Percentiles rank a stretch among this genome's conserved stretches.
Conservation (phyloP, 2,888 invertebrate species). For the Argyresthia goedartella region DNA sequence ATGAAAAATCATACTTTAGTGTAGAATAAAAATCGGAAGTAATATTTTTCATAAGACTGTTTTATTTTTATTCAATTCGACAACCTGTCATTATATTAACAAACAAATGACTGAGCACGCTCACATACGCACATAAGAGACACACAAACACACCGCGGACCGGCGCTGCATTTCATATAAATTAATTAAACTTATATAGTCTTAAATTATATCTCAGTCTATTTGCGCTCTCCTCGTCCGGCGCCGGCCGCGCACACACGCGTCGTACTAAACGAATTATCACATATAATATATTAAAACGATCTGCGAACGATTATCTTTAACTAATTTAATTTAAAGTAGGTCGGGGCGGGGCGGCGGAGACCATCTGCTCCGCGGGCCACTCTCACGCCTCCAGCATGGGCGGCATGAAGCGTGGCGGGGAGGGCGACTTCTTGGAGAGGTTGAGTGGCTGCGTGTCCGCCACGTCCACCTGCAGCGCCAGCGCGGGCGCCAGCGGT, state of each 20-base stretch:
- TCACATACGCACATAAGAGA: conserved; percentile 74
- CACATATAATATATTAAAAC: conserved; percentile 79
- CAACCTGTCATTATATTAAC: conserved; percentile 83
- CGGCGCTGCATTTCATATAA: conserved; percentile 75
- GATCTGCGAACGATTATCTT: conserved; percentile 69
- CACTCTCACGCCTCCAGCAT: conserved; percentile 75
- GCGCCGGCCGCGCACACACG: conserved; percentile 68
- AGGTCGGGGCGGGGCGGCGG: conserved; percentile 68
- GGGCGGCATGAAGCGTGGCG: conserved; percentile 65
- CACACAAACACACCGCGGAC: conserved; percentile 75
- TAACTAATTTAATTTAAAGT: conserved; percentile 66
- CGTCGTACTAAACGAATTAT: conserved; percentile 70
- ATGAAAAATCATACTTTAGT: no score
- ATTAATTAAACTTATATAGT: conserved; percentile 73
- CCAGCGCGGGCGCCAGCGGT: conserved; percentile 56
- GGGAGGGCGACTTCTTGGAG: conserved; percentile 84
- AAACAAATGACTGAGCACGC: conserved; percentile 72
- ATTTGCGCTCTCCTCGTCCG: conserved; percentile 69
- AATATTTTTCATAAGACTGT: conserved; percentile 64
- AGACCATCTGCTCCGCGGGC: conserved; percentile 64
- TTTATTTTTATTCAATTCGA: conserved; percentile 80
- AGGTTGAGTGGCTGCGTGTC: conserved; percentile 89
- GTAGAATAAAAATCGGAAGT: conserved; percentile 40
- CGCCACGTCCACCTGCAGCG: conserved; percentile 82
- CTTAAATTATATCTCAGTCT: conserved; percentile 73